These are phyloP conservation scores for Malachius bipustulatus DNA, from an alignment of 2,888 invertebrate genomes.

Conservation along the genomic window DNA sequence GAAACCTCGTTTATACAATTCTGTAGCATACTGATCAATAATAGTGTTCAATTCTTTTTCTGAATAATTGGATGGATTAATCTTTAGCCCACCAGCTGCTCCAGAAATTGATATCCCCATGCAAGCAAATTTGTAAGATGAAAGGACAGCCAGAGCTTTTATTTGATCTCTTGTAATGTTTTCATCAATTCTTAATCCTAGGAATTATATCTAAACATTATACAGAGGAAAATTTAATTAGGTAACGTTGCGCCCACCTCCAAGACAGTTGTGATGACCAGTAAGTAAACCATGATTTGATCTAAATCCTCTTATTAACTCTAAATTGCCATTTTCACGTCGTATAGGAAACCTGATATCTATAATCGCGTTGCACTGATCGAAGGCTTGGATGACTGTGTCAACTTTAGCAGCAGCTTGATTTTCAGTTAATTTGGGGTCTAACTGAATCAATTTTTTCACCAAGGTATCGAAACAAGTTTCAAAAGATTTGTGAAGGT, in stretches of 20 bases:
- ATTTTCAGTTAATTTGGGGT: conserved; percentile 12
- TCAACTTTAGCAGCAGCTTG: conserved; percentile 22
- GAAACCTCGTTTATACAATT: conserved; percentile 24
- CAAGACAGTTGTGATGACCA: conserved; percentile 24
- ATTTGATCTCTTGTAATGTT: conserved; percentile 28
- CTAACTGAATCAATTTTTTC: conserved; percentile 16
- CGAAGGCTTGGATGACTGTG: conserved; percentile 26
- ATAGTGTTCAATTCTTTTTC: conserved; percentile 27
- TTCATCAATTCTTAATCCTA: conserved; percentile 27
- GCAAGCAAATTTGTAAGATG: conserved; percentile 30
- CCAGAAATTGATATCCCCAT: conserved; percentile 30
- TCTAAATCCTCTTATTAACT: conserved; percentile 30
- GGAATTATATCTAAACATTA: too few species aligned
- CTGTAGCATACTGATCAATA: conserved; percentile 23
- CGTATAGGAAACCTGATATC: conserved; percentile 30
- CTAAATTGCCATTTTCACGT: conserved; percentile 25
- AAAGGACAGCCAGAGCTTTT: conserved; percentile 29
- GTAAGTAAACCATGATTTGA: conserved; percentile 28
- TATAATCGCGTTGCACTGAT: conserved; percentile 30
- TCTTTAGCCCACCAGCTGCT: conserved; percentile 30
- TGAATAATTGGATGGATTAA: conserved; percentile 25
- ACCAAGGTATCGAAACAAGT: conserved; percentile 27
- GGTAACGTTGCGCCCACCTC: too few species aligned
- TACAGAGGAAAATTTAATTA: too few species aligned
- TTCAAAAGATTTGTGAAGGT: conserved; percentile 30